phyloP scores from a whole-genome alignment of 1,140 invertebrate species.

The Scaptodrosophila lebanonensis region DNA sequence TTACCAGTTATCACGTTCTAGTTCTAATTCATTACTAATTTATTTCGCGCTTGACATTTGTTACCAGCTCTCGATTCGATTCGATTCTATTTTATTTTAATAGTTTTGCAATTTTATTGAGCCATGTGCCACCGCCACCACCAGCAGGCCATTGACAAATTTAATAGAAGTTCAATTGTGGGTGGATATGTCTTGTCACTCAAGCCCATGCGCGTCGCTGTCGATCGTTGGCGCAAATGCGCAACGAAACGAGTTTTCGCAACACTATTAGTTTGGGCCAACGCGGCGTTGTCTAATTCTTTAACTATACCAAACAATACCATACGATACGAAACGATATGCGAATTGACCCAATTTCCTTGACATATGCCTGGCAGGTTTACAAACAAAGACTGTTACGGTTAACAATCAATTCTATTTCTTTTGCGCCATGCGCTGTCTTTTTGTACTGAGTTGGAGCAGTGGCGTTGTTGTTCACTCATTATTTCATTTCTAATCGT shows the following conservation, averaged over 20 bases:
- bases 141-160: no score
- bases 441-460: no score
- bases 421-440: conserved; percentile 18
- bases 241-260: conserved; percentile 48
- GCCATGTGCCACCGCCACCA: conserved; percentile 52
- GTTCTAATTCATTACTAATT: conserved; percentile 54
- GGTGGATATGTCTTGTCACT: conserved; percentile 56
- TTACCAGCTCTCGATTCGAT: conserved; percentile 42
- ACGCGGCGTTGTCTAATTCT: conserved; percentile 27
- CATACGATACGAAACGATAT: no score
- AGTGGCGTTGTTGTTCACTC: conserved; percentile 42
- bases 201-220: not conserved
- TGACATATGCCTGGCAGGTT: conserved; percentile 73
- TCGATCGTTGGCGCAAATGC: not conserved
- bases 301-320: no score
- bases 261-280: conserved; percentile 14
- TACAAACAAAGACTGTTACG: conserved; percentile 70
- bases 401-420: conserved; percentile 66
- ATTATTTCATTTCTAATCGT: conserved; percentile 38
- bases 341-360: conserved; percentile 67
- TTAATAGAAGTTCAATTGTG: conserved; percentile 55
- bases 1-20: conserved; percentile 49
- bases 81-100: conserved; percentile 24
- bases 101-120: conserved; percentile 6
- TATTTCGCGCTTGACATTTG: conserved; percentile 10